Base-by-base conservation (phyloP, 2,113 vertebrate species). In the Cyprinodon variegatus region DNA sequence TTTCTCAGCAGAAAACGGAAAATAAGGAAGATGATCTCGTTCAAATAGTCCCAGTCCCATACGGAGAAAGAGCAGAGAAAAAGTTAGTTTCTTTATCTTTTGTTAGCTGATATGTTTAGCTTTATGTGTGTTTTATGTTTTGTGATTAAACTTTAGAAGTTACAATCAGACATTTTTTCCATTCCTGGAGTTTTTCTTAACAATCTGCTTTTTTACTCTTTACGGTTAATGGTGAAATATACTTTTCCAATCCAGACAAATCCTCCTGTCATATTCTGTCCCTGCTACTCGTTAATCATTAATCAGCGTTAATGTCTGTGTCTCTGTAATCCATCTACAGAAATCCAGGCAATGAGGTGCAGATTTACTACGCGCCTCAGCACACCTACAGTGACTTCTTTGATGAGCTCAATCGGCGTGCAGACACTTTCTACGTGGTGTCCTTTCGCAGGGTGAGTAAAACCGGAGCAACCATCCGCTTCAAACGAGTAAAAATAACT, bases 341-440 rank as follows among this genome's bases (percentile, higher is more conserved):
- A 90, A 96, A 89, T 84, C 87, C 95, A 3, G 95, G 96, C 77
- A 97, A 81, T 46, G 97, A 98, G 86, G 94, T 98, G 22, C 97
- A 98, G 87, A 94, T 99, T 2, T 98, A 98, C 89, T 97, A 97
- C 3, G 96, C 96, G 12, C 96, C 96, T 68, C 94, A 94, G 9
- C 93, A 94, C 81, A 95, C 95, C 83, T 97, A 97, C 81, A 95
- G 94, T 22, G 94, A 96, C 76, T 97, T 99, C 78, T 96, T 98
- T 20, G 96, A 97, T 78, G 97, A 97, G 75, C 93, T 99, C 87
- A 95, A 86, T 83, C 95, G 97, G 38, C 94, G 95, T 46, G 96
- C 95, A 3, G 97, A 99, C 89, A 98, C 97, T 0, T 99, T 99
- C 90, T 99, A 98, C 1, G 94, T 99, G 2, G 96, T 99, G 75